A percentile compares a stretch with the other conserved stretches of the same genome.
Evolutionary conservation across 2,113 vertebrate genomes (phyloP).

Genomic region (Seriola quinqueradiata): DNA sequence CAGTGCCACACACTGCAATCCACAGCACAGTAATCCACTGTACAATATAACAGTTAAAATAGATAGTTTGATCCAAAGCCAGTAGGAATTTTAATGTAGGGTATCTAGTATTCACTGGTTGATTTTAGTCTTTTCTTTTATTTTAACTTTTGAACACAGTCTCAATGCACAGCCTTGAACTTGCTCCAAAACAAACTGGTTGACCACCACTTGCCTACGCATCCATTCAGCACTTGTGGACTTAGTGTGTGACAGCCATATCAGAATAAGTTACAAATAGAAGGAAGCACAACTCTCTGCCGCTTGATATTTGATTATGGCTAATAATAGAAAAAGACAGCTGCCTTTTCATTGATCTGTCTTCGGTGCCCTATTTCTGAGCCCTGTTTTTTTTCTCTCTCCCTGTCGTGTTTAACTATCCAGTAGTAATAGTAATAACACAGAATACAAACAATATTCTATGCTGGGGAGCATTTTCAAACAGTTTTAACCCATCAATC

Average conservation of each 20-base stretch:
- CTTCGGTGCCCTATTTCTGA: constrained; percentile 70
- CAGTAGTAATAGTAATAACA: constrained; percentile 6
- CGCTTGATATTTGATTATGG: constrained; percentile 78
- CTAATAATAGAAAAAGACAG: constrained; percentile 80
- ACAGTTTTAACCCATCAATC: constrained; percentile 21
- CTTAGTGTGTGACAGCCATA: constrained; percentile 26
- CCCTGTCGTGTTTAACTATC: constrained; percentile 2
- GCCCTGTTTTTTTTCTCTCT: constrained; percentile 9
- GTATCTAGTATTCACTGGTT: not conserved
- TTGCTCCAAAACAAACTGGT: not conserved
- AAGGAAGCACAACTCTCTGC: constrained; percentile 59
- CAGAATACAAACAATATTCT: not conserved
- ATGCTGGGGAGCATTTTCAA: not conserved
- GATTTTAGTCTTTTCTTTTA: not conserved
- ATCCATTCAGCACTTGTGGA: constrained; percentile 5
- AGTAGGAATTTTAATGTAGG: not conserved
- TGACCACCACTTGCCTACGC: not conserved
- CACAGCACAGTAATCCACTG: not conserved
- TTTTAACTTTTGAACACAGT: not conserved
- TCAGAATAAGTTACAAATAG: constrained; percentile 47
- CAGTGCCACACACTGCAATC: not conserved
- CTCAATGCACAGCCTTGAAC: constrained; percentile 2
- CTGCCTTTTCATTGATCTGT: constrained; percentile 78
- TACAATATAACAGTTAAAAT: not conserved
- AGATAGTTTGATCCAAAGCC: not conserved